phyloP scores from a whole-genome alignment of 2,888 invertebrate genomes.

The Ectropis crepuscularia region DNA sequence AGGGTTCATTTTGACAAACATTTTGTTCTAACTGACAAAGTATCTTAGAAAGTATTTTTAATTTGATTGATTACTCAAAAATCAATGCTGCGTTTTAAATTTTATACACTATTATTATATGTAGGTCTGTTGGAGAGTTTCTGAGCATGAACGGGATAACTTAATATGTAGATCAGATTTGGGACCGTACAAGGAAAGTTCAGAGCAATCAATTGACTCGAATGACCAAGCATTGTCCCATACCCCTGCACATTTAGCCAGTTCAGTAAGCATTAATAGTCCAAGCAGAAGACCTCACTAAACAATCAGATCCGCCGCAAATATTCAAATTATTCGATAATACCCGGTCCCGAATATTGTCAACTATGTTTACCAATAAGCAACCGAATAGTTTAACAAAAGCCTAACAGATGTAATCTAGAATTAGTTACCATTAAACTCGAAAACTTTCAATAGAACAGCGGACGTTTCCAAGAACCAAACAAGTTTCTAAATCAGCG shows the following conservation, averaged over 20 bases:
- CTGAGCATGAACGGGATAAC: too few relatives aligned
- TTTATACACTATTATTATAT: too few relatives aligned
- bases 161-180: too few relatives aligned
- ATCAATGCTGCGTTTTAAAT: too few relatives aligned
- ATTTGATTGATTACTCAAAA: too few relatives aligned
- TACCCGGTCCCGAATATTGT: slow-evolving; percentile 44
- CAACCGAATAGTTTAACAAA: slow-evolving; percentile 47
- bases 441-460: slow-evolving; percentile 53
- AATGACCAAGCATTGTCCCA: slow-evolving; percentile 7
- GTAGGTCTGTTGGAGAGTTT: too few relatives aligned
- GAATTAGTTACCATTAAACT: slow-evolving; percentile 65
- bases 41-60: too few relatives aligned
- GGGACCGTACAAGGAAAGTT: too few relatives aligned
- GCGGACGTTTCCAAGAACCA: slow-evolving; percentile 67
- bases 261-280: slow-evolving; percentile 13
- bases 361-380: slow-evolving; percentile 48
- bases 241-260: slow-evolving; percentile 9
- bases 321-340: slow-evolving; percentile 47
- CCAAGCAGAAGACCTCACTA: slow-evolving; percentile 16
- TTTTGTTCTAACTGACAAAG: too few relatives aligned
- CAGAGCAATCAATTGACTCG: not conserved
- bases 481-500: slow-evolving; percentile 81
- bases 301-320: slow-evolving; percentile 31
- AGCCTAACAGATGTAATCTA: slow-evolving; percentile 54
- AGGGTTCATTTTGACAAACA: too few relatives aligned